Percentiles rank a stretch among this genome's conserved stretches.
These are phyloP conservation scores for Platypus cylindrus DNA, from an alignment of 2,888 invertebrate species.

Conservation along the genomic window DNA sequence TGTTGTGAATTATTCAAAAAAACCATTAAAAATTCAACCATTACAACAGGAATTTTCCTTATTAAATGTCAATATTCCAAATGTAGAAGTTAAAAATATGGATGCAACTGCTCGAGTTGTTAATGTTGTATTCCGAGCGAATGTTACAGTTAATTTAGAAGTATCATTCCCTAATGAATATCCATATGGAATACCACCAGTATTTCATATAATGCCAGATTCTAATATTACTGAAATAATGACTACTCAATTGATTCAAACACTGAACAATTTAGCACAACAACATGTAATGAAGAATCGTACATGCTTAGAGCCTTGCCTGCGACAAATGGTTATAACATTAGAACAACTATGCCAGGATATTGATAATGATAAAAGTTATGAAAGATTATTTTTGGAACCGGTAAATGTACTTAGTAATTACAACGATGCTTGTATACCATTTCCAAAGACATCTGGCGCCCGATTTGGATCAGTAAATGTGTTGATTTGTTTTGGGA, in stretches of 20 bases:
- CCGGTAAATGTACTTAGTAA: constrained; percentile 30
- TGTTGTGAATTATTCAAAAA: no score
- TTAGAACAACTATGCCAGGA: constrained; percentile 49
- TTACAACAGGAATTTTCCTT: constrained; percentile 66
- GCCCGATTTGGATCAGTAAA: constrained; percentile 85
- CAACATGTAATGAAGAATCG: constrained; percentile 74
- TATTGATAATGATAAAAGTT: constrained; percentile 36
- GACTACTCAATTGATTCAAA: constrained; percentile 64
- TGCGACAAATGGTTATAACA: constrained; percentile 55
- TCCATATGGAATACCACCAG: constrained; percentile 52
- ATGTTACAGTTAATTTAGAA: constrained; percentile 44
- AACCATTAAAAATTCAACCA: constrained; percentile 41
- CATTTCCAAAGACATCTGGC: constrained; percentile 88
- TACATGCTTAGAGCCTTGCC: constrained; percentile 78
- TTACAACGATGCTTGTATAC: constrained; percentile 67
- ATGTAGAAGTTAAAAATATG: constrained; percentile 47
- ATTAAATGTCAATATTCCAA: constrained; percentile 61
- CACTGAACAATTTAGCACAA: constrained; percentile 66
- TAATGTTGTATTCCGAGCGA: constrained; percentile 42
- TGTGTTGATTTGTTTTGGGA: constrained; percentile 43
- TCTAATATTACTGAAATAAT: constrained; percentile 55
- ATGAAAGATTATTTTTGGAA: constrained; percentile 22
- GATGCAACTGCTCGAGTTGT: constrained; percentile 43
- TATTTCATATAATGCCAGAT: constrained; percentile 54
- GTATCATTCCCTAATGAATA: constrained; percentile 62